Conservation (phyloP, 2,797 vertebrate species). For the Vultur gryphus region DNA sequence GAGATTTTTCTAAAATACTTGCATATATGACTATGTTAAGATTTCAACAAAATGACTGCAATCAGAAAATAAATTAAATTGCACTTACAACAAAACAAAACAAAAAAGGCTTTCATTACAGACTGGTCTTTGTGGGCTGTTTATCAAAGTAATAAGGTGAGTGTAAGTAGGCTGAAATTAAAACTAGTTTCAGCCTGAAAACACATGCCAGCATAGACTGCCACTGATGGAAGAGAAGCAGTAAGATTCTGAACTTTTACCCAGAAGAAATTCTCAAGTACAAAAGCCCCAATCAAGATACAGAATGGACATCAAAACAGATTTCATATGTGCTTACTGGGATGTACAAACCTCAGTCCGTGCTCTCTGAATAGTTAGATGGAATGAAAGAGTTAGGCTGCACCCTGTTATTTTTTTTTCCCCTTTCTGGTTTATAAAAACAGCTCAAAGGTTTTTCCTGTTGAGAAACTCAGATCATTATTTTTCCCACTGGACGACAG, state of each 20-base stretch:
- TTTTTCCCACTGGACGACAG: neutral
- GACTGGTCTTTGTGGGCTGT: neutral
- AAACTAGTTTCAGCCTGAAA: slow-evolving; percentile 8
- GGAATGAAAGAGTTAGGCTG: neutral
- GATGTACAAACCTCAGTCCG: neutral
- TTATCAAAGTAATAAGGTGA: neutral
- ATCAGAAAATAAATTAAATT: neutral
- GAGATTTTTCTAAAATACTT: neutral
- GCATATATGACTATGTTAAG: neutral
- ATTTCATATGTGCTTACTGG: neutral
- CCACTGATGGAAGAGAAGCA: neutral
- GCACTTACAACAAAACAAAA: neutral
- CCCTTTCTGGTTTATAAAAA: neutral
- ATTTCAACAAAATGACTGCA: neutral
- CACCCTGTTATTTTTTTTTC: neutral
- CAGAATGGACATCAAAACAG: neutral
- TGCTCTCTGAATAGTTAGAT: neutral
- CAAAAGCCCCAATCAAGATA: neutral
- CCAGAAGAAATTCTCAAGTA: neutral
- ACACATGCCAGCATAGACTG: neutral
- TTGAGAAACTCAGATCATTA: neutral
- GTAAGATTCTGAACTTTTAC: neutral
- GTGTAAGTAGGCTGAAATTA: neutral
- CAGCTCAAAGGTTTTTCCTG: neutral
- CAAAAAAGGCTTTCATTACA: neutral